Base-by-base conservation (phyloP, 2,888 invertebrate genomes). In the Agriopis marginaria region DNA sequence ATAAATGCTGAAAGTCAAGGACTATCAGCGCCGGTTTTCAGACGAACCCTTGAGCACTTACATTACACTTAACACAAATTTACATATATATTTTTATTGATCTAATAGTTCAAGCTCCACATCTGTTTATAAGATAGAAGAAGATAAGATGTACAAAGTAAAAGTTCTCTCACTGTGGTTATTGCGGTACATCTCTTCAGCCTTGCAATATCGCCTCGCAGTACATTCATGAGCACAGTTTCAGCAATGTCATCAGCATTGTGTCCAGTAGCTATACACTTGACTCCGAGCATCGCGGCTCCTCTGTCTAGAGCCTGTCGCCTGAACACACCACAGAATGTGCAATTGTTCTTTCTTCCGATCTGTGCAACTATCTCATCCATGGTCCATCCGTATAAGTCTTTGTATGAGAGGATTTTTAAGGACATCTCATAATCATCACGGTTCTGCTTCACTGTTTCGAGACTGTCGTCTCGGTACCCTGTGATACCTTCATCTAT, bases 301-400 rank as follows among this genome's bases (percentile, higher is more conserved):
- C 99, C 99, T 81, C 99, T 94, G 85, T 99, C 99, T 58, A 99
- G 89, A 0, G 99, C 99, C 89, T 99, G 99, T 44, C 99, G 95
- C 67, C 99, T 95, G 87, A 99, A 99, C 8, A 98, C 98, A 10
- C 98, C 98, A 94, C 98, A 98, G 86, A 98, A 98, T 8, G 98
- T 98, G 77, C 99, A 99, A 90, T 99, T 99, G 89, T 99, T 99
- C 85, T 98, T 98, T 65, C 97, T 96, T 0, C 95, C 95, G 82
- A 97, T 97, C 89, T 97, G 96, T 54, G 95, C 95, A 0, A 99
- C 99, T 87, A 99, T 99, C 82, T 97, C 97, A 93, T 99, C 99
- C 99, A 99, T 99, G 5, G 99, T 99, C 99, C 99, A 99, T 0
- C 99, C 99, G 93, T 99, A 99, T 6, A 99, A 93, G 80, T 99